phyloP scores from a whole-genome alignment of 1,140 invertebrate genomes.

The Lepidurus arcticus region DNA sequence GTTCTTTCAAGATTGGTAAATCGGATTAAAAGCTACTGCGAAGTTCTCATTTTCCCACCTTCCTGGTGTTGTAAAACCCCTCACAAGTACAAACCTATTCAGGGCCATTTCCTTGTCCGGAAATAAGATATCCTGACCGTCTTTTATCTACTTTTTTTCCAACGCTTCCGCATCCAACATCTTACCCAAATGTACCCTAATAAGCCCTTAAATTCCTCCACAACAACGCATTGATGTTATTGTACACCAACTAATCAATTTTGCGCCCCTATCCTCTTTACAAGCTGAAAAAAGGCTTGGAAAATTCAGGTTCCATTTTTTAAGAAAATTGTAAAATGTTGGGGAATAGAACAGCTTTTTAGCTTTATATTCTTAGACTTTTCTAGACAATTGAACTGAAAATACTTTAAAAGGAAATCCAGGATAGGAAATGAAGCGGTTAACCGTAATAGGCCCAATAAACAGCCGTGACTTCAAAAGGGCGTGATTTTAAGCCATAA shows the following conservation, averaged over 20 bases:
- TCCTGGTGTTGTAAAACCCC: neutral
- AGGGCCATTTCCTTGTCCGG: slow-evolving; percentile 13
- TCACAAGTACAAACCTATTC: neutral
- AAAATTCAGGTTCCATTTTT: too few species aligned
- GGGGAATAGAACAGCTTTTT: too few species aligned
- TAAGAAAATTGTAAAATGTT: too few species aligned
- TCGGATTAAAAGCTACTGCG: slow-evolving; percentile 6
- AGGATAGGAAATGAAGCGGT: neutral
- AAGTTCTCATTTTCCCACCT: neutral
- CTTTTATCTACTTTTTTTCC: neutral
- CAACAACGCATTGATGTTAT: neutral
- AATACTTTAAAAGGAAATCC: neutral
- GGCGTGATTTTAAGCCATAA: neutral
- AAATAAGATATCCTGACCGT: neutral
- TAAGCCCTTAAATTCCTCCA: neutral
- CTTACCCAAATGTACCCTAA: neutral
- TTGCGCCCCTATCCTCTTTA: neutral
- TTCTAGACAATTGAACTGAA: too few species aligned
- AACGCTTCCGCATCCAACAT: neutral
- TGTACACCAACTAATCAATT: neutral
- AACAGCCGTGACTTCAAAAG: neutral
- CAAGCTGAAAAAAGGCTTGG: too few species aligned
- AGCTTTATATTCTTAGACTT: too few species aligned
- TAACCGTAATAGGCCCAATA: slow-evolving; percentile 3
- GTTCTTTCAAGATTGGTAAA: slow-evolving; percentile 3